Evolutionary conservation across 2,797 vertebrate genomes (phyloP).

Genomic region (Megalops cyprinoides): DNA sequence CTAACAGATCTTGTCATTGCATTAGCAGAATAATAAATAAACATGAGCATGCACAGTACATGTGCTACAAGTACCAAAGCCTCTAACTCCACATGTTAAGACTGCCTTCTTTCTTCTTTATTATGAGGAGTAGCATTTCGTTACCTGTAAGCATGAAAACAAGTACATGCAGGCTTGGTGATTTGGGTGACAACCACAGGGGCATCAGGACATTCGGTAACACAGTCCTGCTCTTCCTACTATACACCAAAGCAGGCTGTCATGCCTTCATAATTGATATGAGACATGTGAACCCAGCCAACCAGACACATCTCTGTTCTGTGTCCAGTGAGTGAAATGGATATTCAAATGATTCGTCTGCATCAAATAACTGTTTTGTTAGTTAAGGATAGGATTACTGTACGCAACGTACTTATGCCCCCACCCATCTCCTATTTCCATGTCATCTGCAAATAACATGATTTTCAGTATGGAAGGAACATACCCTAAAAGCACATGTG

Average conservation of each 20-base stretch:
- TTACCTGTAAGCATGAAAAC: no score
- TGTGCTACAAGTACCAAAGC: no score
- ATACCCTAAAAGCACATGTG: neutral
- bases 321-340: neutral
- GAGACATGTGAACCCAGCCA: conserved; percentile 1
- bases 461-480: neutral
- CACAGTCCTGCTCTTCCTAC: neutral
- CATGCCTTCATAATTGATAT: neutral
- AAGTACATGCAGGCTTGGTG: no score
- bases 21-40: no score
- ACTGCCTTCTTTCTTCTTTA: no score
- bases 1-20: no score
- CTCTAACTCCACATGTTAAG: no score
- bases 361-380: conserved; percentile 21
- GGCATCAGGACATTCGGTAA: neutral
- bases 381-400: conserved; percentile 12
- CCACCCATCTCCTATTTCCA: neutral
- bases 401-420: neutral
- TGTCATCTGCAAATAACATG: conserved; percentile 6
- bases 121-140: no score
- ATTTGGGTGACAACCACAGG: no score
- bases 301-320: neutral
- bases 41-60: no score
- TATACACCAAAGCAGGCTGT: neutral
- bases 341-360: conserved; percentile 16